phyloP scores from a whole-genome alignment of 1,140 invertebrate species.

The Orchesella cincta region DNA sequence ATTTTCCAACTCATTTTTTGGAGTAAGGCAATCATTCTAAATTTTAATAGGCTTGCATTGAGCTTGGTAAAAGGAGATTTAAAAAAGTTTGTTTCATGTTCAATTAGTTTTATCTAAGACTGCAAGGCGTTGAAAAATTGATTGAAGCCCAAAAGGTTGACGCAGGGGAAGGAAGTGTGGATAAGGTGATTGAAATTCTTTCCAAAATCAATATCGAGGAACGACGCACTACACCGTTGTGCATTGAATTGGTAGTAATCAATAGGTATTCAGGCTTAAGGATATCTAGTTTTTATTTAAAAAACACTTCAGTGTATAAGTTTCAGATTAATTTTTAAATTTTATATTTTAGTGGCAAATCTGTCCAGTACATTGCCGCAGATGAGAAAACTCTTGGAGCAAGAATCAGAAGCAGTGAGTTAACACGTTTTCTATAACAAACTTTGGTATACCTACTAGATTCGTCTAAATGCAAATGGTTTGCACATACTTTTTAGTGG shows the following conservation, averaged over 20 bases:
- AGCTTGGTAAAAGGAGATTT: neutral
- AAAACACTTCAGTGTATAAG: no score
- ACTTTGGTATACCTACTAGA: neutral
- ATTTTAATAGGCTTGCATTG: neutral
- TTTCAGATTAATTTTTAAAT: no score
- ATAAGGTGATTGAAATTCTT: slow-evolving; percentile 40
- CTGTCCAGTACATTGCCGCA: slow-evolving; percentile 37
- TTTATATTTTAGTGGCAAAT: no score
- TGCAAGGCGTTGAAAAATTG: slow-evolving; percentile 47
- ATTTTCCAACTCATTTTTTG: slow-evolving; percentile 34
- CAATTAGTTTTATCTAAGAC: slow-evolving; percentile 45
- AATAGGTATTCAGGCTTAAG: no score
- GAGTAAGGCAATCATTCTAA: slow-evolving; percentile 37
- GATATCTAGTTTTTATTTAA: no score
- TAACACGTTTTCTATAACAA: neutral
- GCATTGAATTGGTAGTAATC: slow-evolving; percentile 39
- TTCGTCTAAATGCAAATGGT: neutral
- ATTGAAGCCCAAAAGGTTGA: slow-evolving; percentile 21
- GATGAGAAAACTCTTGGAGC: slow-evolving; percentile 39
- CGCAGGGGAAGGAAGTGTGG: slow-evolving; percentile 36
- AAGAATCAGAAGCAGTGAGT: neutral
- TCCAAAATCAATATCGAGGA: slow-evolving; percentile 32
- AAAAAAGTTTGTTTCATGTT: neutral
- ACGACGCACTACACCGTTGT: slow-evolving; percentile 31
- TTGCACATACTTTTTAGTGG: neutral